Evolutionary conservation across 2,888 invertebrate genomes (phyloP).

Genomic region (Pseudolycoriella hygida): DNA sequence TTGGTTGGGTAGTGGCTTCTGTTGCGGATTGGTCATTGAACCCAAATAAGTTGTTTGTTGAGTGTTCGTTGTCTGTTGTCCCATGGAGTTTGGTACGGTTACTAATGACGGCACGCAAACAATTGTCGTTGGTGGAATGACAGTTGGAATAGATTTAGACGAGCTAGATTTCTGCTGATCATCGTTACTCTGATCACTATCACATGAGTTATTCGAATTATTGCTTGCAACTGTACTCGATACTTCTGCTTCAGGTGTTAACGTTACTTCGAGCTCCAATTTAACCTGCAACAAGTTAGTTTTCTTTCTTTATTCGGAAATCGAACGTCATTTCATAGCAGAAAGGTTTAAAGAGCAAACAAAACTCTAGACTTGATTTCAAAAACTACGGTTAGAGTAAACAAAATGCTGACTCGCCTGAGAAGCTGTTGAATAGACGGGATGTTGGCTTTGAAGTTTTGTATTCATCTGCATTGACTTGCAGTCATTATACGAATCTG

Average conservation of each 20-base stretch:
- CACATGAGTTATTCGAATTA: slow-evolving; percentile 7
- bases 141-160: slow-evolving; percentile 24
- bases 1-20: neutral
- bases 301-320: too few relatives aligned
- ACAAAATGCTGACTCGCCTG: slow-evolving; percentile 8
- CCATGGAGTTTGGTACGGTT: slow-evolving; percentile 18
- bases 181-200: slow-evolving; percentile 8
- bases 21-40: neutral
- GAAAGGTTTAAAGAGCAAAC: too few relatives aligned
- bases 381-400: too few relatives aligned
- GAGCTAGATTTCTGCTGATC: slow-evolving; percentile 19
- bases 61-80: slow-evolving; percentile 5
- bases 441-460: slow-evolving; percentile 10
- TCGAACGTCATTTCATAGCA: too few relatives aligned
- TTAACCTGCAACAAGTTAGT: too few relatives aligned
- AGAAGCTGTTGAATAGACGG: slow-evolving; percentile 8
- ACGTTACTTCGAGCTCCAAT: slow-evolving; percentile 38
- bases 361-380: too few relatives aligned
- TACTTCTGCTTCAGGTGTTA: slow-evolving; percentile 43
- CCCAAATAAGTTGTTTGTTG: neutral
- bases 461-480: neutral
- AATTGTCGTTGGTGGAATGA: slow-evolving; percentile 34
- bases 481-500: neutral
- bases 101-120: slow-evolving; percentile 31
- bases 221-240: slow-evolving; percentile 31